phyloP scores from a whole-genome alignment of 2,113 vertebrate species.

The Neotragus pygmaeus region DNA sequence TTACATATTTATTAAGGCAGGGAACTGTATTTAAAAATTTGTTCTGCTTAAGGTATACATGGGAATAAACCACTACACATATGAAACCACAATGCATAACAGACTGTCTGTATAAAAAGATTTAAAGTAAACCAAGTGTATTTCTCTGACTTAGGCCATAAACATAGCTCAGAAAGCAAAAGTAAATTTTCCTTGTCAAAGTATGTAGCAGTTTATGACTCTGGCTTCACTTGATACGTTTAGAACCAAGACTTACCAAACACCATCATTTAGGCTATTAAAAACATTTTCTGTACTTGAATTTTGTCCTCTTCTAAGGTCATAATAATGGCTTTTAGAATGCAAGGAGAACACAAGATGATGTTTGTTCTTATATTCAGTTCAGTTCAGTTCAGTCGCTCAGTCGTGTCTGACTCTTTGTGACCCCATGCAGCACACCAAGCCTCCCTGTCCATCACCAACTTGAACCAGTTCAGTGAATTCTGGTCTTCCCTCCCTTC shows the following conservation, averaged over 20 bases:
- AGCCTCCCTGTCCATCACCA: no score
- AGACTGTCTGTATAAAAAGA: slow-evolving; percentile 90
- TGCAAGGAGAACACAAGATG: no score
- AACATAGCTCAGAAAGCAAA: slow-evolving; percentile 75
- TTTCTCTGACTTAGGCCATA: slow-evolving; percentile 85
- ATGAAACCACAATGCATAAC: slow-evolving; percentile 94
- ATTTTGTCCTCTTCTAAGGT: slow-evolving; percentile 63
- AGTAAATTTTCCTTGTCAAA: slow-evolving; percentile 85
- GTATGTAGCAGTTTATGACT: slow-evolving; percentile 92
- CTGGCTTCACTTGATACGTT: slow-evolving; percentile 93
- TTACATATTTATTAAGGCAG: slow-evolving; percentile 75
- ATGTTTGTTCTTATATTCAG: no score
- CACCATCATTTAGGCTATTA: slow-evolving; percentile 88
- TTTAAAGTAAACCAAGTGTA: slow-evolving; percentile 83
- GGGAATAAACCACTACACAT: slow-evolving; percentile 92
- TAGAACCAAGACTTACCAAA: slow-evolving; percentile 90
- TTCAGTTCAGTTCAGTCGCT: no score
- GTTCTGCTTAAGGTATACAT: slow-evolving; percentile 89
- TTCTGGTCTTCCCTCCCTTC: background rate
- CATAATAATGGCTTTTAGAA: background rate
- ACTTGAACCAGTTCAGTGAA: background rate
- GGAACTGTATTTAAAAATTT: slow-evolving; percentile 65
- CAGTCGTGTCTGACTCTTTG: no score
- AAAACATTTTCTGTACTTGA: slow-evolving; percentile 92
- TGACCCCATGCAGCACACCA: no score